Base-by-base conservation (phyloP, 2,888 invertebrate species). In the Nowickia ferox region DNA sequence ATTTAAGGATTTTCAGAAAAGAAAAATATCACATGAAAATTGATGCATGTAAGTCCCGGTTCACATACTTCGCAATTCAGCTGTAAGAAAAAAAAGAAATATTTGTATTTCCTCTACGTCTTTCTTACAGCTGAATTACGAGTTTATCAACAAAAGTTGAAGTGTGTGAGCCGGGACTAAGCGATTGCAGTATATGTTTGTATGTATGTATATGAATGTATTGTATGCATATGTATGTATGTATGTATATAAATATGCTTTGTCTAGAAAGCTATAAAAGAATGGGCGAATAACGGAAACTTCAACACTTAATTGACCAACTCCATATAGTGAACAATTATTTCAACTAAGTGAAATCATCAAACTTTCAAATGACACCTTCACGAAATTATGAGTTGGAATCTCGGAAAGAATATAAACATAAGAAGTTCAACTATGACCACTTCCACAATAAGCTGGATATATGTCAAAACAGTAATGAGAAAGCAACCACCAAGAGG, bases 361-460 rank as follows among this genome's bases (percentile, higher is more conserved):
- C 40, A 38, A 48, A 8, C 4, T 53, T 48, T 10, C 17, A 65
- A 76, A 79, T 87, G 84, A 42, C 82, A 68, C 42, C 79, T 51
- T 66, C 74, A 19, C 42, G 74, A 19, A 77, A 71, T 68, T 22
- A 51, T 15, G 19, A 53, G 5, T 59, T 17, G 9, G 38, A n/a
- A 11, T 40, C 44, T 10, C 10, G 30, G 30, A 6, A 44, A 11
- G 69, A 66, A 69, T 84, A 86, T 48, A 51, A 74, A 0, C 82
- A 87, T 44, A 83, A 86, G 48, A 87, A 86, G 72, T 86, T 86
- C 59, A 78, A 87, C 30, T 84, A n/a, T 66, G 75, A 72, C 13
- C 79, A 86, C 51, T 81, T 66, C 1, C 86, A 86, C 22, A 86
- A 86, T 57, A 84, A 87, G 22, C 51, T 87, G 61, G 84, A 75